These are phyloP conservation scores for Gavia stellata DNA, from an alignment of 2,113 vertebrate species.

Conservation along the genomic window DNA sequence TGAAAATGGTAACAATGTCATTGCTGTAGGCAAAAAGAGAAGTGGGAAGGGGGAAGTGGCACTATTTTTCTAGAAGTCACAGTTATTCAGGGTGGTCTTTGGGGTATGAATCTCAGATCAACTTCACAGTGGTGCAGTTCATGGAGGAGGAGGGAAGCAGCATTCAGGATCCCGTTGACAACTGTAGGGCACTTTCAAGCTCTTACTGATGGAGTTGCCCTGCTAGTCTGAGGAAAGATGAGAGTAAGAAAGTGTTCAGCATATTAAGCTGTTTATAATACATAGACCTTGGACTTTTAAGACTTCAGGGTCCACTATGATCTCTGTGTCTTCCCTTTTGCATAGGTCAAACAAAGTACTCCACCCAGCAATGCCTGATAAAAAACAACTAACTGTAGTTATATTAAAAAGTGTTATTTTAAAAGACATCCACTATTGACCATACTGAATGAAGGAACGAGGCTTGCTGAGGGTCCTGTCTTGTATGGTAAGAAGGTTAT, in stretches of 20 bases:
- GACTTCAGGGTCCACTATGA: neutral
- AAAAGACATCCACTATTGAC: neutral
- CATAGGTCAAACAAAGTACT: neutral
- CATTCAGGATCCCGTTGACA: neutral
- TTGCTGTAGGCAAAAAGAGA: conserved; percentile 6
- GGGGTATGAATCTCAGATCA: neutral
- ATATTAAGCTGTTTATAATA: neutral
- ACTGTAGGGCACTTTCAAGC: neutral
- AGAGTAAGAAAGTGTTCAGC: neutral
- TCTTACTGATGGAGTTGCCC: neutral
- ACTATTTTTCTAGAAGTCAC: neutral
- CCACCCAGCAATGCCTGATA: neutral
- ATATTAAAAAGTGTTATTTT: neutral
- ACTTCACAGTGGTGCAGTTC: neutral
- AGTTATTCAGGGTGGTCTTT: conserved; percentile 3
- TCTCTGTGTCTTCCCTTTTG: neutral
- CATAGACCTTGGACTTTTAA: neutral
- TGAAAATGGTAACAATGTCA: conserved; percentile 20
- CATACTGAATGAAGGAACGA: neutral
- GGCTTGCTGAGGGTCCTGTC: neutral
- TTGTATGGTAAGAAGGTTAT: neutral
- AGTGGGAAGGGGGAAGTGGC: neutral
- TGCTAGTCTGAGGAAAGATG: neutral
- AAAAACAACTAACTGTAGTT: neutral
- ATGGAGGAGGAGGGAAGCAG: neutral